A percentile compares a stretch with the other conserved stretches of the same genome.
These are phyloP conservation scores for Thereva unica DNA, from an alignment of 2,888 invertebrate species.

Conservation along the genomic window DNA sequence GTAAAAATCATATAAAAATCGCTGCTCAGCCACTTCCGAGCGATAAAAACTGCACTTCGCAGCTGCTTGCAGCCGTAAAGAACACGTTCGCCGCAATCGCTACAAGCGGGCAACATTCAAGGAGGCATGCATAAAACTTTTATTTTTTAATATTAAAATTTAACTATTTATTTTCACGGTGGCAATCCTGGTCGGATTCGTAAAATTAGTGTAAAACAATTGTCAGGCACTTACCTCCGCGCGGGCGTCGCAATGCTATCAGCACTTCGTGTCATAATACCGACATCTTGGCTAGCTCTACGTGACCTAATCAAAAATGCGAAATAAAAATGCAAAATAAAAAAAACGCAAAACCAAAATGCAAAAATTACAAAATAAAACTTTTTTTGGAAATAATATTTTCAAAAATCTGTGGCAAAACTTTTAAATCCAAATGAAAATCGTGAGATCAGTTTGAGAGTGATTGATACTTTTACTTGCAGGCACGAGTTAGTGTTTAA, in stretches of 20 bases:
- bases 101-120: too few relatives aligned
- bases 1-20: too few relatives aligned
- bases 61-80: too few relatives aligned
- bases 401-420: slow-evolving; percentile 44
- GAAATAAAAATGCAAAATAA: slow-evolving; percentile 46
- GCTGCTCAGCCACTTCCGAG: too few relatives aligned
- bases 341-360: slow-evolving; percentile 47
- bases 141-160: too few relatives aligned
- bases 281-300: slow-evolving; percentile 81
- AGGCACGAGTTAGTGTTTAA: too few relatives aligned
- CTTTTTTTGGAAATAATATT: slow-evolving; percentile 50
- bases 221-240: slow-evolving; percentile 62
- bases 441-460: neutral
- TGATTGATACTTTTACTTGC: neutral
- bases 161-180: too few relatives aligned
- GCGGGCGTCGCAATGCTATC: slow-evolving; percentile 66
- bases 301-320: slow-evolving; percentile 72
- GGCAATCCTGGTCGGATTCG: slow-evolving; percentile 34
- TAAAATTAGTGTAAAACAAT: slow-evolving; percentile 40
- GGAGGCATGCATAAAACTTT: too few relatives aligned
- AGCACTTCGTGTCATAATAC: slow-evolving; percentile 67
- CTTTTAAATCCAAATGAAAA: neutral
- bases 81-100: too few relatives aligned
- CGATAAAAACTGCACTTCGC: too few relatives aligned
- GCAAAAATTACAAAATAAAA: slow-evolving; percentile 47